Evolutionary conservation across 2,888 invertebrate genomes (phyloP), one percentile per base, ranked within the genome.

Genomic region (Lamproptera curius): DNA sequence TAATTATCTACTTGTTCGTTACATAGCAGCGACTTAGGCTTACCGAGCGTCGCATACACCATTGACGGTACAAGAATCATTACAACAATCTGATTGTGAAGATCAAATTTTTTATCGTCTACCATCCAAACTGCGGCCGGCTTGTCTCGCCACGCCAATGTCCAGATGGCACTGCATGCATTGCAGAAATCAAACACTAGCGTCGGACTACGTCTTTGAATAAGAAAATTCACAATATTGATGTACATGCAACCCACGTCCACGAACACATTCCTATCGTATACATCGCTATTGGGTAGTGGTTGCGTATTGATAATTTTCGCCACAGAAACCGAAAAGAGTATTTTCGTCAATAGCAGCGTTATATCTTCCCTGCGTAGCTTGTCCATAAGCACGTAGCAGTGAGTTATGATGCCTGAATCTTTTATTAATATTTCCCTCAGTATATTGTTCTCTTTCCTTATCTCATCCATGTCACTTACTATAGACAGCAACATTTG

Each of bases 41-140:
- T 67, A 8, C 62, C 56, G 16, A 46, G 34, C 2, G 61, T 73
- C 23, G 76, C 68, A 50, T 84, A 85, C 8, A 74, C 64, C 20
- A 91, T 67, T 20, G 92, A 67, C 0, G 95, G 94, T 36, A 93
- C 70, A 10, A 94, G 73, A 65, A 92, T 90, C 53, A 91, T 82
- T 41, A 90, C 81, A 15, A 92, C 67, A 55, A 92, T 73, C 67
- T 92, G 91, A 62, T 90, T 90, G 57, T 91, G 89, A 50, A 91
- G 78, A 20, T 88, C 68, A 9, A 73, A 55, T 23, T 67, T 73
- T 23, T 64, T 66, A 0, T 66, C 69, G 26, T 65, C 53, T 2
- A 57, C 48, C 16, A 65, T 54, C 33, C 60, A 58, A 28, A 59
- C 56, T 1, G 63, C 62, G 3, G 49, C 43, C 1, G 71, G 61